Conservation (phyloP, 92 coral and sea anemone genomes). For the Paramuricea clavata region DNA sequence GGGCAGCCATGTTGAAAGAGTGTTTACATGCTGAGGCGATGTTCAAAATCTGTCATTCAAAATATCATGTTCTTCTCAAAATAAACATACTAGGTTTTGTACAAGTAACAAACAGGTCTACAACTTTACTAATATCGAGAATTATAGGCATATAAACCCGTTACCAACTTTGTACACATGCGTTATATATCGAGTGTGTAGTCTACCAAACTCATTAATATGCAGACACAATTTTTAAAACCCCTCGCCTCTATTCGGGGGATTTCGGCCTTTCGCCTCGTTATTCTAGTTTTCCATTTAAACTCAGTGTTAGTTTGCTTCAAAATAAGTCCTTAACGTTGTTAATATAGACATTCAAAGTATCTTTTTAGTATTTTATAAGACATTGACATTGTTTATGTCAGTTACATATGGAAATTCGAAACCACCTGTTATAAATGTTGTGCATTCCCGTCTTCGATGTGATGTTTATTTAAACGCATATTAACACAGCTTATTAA, state of each 20-base stretch:
- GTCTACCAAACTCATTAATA: not conserved
- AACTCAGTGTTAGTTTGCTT: too few relatives aligned
- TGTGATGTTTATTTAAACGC: not conserved
- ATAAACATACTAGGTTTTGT: not conserved
- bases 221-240: not conserved
- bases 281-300: not conserved
- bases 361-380: too few relatives aligned
- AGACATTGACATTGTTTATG: too few relatives aligned
- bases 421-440: not conserved
- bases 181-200: not conserved
- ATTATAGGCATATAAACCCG: not conserved
- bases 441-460: too few relatives aligned
- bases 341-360: too few relatives aligned
- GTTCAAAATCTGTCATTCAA: slow-evolving; percentile 14
- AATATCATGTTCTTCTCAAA: not conserved
- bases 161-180: not conserved
- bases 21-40: slow-evolving; percentile 14
- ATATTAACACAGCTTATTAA: not conserved
- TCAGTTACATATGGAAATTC: not conserved
- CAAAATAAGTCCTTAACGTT: too few relatives aligned
- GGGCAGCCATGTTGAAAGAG: slow-evolving; percentile 23
- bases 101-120: not conserved
- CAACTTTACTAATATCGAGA: not conserved
- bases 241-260: too few relatives aligned
- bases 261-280: not conserved